Conservation (phyloP, 1,140 invertebrate species). For the Heliconius congener region DNA sequence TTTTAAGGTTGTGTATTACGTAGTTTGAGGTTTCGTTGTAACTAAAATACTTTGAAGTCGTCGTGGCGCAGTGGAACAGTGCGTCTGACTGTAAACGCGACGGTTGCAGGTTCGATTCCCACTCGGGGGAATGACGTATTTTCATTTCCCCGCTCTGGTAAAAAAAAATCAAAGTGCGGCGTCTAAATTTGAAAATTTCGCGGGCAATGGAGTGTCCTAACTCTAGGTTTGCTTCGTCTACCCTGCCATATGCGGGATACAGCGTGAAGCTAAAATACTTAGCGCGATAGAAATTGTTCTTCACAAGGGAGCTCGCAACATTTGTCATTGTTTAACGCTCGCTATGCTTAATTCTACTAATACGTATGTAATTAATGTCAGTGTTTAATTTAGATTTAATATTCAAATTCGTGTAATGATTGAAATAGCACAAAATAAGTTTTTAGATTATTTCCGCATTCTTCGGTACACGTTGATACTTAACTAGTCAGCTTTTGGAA, state of each 20-base stretch:
- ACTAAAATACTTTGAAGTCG: constrained; percentile 28
- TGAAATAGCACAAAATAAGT: constrained; percentile 28
- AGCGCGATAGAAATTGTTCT: constrained; percentile 8
- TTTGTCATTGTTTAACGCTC: constrained; percentile 39
- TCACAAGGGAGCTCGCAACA: constrained; percentile 60
- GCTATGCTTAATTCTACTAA: neutral
- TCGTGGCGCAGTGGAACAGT: too few species aligned
- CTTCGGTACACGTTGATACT: constrained; percentile 34
- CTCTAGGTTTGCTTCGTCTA: too few species aligned
- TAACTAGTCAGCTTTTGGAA: constrained; percentile 72
- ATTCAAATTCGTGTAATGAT: neutral
- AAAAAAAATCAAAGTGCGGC: too few species aligned
- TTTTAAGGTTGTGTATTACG: constrained; percentile 64
- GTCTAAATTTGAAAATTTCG: too few species aligned
- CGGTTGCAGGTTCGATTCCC: too few species aligned
- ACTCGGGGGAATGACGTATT: too few species aligned
- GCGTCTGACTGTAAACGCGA: too few species aligned
- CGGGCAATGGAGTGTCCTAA: too few species aligned
- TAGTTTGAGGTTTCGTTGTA: constrained; percentile 58
- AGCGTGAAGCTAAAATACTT: too few species aligned
- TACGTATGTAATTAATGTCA: constrained; percentile 17
- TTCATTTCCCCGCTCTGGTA: too few species aligned
- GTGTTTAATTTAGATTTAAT: constrained; percentile 15
- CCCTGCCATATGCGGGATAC: too few species aligned
- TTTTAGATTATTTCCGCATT: constrained; percentile 25